These are phyloP conservation scores for Darevskia mixta DNA, from an alignment of 2,797 vertebrate species.

Conservation along the genomic window DNA sequence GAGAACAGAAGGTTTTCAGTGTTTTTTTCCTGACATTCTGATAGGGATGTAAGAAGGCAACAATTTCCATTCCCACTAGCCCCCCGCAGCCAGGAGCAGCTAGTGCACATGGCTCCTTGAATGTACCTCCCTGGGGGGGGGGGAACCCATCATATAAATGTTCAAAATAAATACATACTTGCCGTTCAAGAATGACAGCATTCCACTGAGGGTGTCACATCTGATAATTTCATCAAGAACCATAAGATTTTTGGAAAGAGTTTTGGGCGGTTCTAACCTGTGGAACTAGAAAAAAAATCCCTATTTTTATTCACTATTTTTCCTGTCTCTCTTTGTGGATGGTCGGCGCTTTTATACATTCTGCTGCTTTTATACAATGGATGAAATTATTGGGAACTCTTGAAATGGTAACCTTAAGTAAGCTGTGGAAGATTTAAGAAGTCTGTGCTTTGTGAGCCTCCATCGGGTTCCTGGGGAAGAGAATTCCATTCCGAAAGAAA, in stretches of 20 bases:
- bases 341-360: not conserved
- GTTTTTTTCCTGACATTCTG: not conserved
- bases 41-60: not conserved
- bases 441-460: not conserved
- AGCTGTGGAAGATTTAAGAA: not conserved
- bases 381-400: not conserved
- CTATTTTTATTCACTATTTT: not conserved
- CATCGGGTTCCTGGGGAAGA: not conserved
- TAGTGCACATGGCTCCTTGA: too few relatives aligned
- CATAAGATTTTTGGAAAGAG: not conserved
- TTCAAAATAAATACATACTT: not conserved
- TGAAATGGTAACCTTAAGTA: not conserved
- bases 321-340: not conserved
- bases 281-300: not conserved
- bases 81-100: too few relatives aligned
- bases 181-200: not conserved
- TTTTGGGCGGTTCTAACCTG: not conserved
- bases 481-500: constrained; percentile 45
- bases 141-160: too few relatives aligned
- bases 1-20: not conserved
- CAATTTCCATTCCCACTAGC: too few relatives aligned
- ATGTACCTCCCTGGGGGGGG: not conserved
- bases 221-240: not conserved
- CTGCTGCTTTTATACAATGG: not conserved
- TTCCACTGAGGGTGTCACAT: not conserved